Evolutionary conservation across 2,888 invertebrate species (phyloP), one percentile per base, ranked within the genome.

Genomic region (Rhagonycha fulva): DNA sequence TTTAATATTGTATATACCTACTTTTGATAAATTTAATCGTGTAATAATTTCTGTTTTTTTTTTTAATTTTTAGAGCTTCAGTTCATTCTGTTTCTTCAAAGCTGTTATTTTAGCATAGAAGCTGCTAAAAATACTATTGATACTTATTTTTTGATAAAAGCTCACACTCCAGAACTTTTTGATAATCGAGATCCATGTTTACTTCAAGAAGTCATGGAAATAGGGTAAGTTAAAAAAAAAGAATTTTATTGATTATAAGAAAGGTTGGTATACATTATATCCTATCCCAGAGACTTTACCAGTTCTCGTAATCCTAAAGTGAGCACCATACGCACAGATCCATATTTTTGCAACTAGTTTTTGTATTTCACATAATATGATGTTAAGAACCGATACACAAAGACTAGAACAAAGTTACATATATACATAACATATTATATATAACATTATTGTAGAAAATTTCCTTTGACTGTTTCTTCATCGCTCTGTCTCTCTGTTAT

Each of bases 51-150:
- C n/a, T 19, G 19, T 19, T 19, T 19, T 2, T 19, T 19, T 19
- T 19, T 19, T 19, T 2, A 19, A 19, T 19, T 79, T 76, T 67
- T 70, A 81, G 81, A 82, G 28, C 66, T 80, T 4, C 71, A 80
- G 30, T 87, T 93, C 14, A 90, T 92, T 69, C 85, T 93, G 47
- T 91, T 92, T 74, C 90, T 91, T 80, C 91, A 93, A 85, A 92
- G 93, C 83, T 93, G 93, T 85, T 87, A 90, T 69, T 90, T 90
- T 78, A 91, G 92, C 78, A 87, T 92, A 67, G 93, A 92, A 79
- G 89, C 91, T 10, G 88, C 94, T 0, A 94, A 94, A 84, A 89
- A 89, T 68, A 91, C 93, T 10, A 88, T 94, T 30, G 94, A 94
- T 81, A 89, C 90, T 0, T 90, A 91, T 85, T 91, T 90, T 80